phyloP scores from a whole-genome alignment of 1,140 invertebrate genomes.

The Drosophila rufa region DNA sequence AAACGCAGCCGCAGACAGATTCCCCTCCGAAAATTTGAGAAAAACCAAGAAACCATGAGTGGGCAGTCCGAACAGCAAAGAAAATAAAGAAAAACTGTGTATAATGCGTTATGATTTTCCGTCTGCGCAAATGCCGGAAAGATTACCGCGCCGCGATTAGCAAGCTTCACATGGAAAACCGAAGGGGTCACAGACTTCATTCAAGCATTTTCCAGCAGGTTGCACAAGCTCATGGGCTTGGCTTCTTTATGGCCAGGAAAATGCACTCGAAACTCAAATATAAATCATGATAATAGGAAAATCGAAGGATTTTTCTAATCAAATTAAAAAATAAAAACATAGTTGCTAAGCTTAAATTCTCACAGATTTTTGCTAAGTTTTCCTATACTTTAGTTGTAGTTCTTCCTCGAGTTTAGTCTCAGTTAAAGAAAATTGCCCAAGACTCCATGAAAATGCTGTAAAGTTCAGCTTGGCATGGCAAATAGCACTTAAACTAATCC shows the following conservation, averaged over 20 bases:
- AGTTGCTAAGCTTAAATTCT: background rate
- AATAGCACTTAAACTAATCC: conserved; percentile 1
- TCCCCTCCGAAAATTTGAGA: conserved; percentile 40
- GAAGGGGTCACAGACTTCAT: conserved; percentile 31
- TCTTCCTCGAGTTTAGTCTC: background rate
- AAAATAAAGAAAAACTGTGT: conserved; percentile 27
- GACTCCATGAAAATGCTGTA: background rate
- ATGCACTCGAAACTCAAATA: conserved; percentile 10
- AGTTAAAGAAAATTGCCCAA: background rate
- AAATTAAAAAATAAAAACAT: background rate
- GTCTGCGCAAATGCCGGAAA: conserved; percentile 71
- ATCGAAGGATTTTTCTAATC: background rate
- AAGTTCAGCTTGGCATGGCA: background rate
- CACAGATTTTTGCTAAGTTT: background rate
- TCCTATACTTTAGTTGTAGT: background rate
- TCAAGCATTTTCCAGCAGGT: conserved; percentile 27
- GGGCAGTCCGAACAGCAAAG: conserved; percentile 28
- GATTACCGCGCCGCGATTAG: conserved; percentile 68
- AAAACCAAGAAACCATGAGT: conserved; percentile 39
- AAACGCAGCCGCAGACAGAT: conserved; percentile 37
- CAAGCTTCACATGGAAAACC: conserved; percentile 22
- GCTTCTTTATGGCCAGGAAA: conserved; percentile 4
- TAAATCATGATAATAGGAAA: background rate
- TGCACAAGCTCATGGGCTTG: conserved; percentile 31
- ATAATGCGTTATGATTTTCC: conserved; percentile 78